A percentile compares a stretch with the other conserved stretches of the same genome.
Conservation (phyloP, 2,113 vertebrate genomes). For the Campylomormyrus numenius region DNA sequence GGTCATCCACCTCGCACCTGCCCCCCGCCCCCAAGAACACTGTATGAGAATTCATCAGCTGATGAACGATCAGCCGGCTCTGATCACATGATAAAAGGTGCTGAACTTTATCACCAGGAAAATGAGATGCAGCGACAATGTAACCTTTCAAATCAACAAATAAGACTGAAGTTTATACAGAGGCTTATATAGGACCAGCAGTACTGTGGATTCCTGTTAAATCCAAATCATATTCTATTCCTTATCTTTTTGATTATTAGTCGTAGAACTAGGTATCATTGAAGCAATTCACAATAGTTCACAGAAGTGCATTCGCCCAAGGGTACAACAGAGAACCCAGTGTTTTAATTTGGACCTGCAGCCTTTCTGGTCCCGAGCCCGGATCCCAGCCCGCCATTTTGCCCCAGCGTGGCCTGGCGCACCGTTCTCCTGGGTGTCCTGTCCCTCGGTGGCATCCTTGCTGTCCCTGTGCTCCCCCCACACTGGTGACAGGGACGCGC, state of each 20-base stretch:
- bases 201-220: not conserved
- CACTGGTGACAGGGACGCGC: slow-evolving; percentile 54
- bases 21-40: not conserved
- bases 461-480: slow-evolving; percentile 71
- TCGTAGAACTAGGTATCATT: not conserved
- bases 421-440: slow-evolving; percentile 67
- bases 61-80: not conserved
- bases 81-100: not conserved
- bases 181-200: not conserved
- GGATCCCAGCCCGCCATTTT: not conserved
- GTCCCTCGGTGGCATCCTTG: slow-evolving; percentile 63
- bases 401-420: slow-evolving; percentile 6
- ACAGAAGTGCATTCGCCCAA: not conserved
- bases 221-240: not conserved
- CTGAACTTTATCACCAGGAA: not conserved
- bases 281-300: not conserved
- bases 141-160: not conserved
- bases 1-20: slow-evolving; percentile 82
- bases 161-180: not conserved
- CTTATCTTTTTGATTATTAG: not conserved
- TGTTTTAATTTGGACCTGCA: not conserved
- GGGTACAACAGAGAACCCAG: not conserved
- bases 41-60: not conserved
- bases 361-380: not conserved
- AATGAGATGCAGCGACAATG: not conserved